Evolutionary conservation across 2,888 invertebrate species (phyloP).

Genomic region (Ophonus ardosiacus): DNA sequence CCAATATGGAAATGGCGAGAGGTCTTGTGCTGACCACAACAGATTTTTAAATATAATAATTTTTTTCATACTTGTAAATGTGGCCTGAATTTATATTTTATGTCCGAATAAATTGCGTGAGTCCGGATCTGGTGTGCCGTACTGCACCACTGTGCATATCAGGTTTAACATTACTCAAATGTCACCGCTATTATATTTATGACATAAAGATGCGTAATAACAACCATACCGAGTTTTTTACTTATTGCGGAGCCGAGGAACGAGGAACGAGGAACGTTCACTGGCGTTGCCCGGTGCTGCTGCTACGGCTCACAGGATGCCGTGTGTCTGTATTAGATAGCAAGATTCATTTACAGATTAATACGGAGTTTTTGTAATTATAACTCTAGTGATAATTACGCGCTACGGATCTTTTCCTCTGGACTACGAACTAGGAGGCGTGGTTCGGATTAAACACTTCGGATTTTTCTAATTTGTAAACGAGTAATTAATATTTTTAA

Average conservation of each 20-base stretch:
- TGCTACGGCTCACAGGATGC: conserved; percentile 46
- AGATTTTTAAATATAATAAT: too few relatives aligned
- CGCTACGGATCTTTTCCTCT: conserved; percentile 14
- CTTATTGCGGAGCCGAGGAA: neutral
- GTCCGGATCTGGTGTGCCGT: conserved; percentile 40
- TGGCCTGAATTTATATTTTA: too few relatives aligned
- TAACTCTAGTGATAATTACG: conserved; percentile 58
- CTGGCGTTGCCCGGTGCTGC: neutral
- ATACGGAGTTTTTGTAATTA: conserved; percentile 59
- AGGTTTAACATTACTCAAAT: conserved; percentile 63
- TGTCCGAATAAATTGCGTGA: neutral
- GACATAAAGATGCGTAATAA: conserved; percentile 64
- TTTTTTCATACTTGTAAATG: too few relatives aligned
- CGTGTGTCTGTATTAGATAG: conserved; percentile 40
- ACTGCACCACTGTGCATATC: conserved; percentile 61
- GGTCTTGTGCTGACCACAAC: too few relatives aligned
- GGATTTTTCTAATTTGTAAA: conserved; percentile 53
- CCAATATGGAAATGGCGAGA: too few relatives aligned
- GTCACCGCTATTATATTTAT: conserved; percentile 64
- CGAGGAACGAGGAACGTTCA: neutral
- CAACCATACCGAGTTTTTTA: conserved; percentile 50
- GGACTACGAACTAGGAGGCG: conserved; percentile 19
- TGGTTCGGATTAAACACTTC: conserved; percentile 33
- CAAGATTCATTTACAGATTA: conserved; percentile 62
- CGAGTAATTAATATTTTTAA: conserved; percentile 50